phyloP scores from a whole-genome alignment of 1,140 invertebrate genomes.

The Heliothis virescens region DNA sequence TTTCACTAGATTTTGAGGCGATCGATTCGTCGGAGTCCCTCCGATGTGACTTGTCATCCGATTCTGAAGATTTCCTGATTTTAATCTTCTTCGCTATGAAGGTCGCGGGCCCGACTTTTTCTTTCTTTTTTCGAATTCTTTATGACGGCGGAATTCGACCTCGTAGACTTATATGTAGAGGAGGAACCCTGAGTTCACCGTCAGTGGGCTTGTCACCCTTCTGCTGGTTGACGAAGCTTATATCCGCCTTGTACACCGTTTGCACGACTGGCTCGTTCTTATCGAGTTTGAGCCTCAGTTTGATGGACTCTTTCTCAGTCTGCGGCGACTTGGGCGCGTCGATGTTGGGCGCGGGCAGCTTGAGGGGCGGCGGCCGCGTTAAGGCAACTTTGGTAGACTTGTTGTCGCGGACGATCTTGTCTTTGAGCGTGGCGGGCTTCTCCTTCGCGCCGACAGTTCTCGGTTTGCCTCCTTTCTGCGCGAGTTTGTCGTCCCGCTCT shows the following conservation, averaged over 20 bases:
- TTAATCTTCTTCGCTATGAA: constrained; percentile 85
- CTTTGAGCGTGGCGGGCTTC: constrained; percentile 76
- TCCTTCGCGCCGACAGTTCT: constrained; percentile 75
- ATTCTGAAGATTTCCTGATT: constrained; percentile 79
- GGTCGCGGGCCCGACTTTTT: constrained; percentile 87
- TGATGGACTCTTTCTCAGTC: constrained; percentile 91
- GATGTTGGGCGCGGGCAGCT: constrained; percentile 78
- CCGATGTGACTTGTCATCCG: constrained; percentile 80
- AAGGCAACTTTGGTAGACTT: constrained; percentile 79
- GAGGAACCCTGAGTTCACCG: constrained; percentile 93
- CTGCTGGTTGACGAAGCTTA: constrained; percentile 88
- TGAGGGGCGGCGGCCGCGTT: constrained; percentile 68
- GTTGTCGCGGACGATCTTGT: constrained; percentile 77
- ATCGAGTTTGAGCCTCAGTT: constrained; percentile 93
- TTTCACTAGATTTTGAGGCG: constrained; percentile 72
- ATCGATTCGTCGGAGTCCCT: constrained; percentile 75
- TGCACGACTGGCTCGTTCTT: constrained; percentile 92
- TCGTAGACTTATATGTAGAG: constrained; percentile 94
- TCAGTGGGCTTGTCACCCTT: constrained; percentile 80
- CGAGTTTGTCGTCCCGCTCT: constrained; percentile 74
- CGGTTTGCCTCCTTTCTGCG: constrained; percentile 76
- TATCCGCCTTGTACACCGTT: constrained; percentile 93
- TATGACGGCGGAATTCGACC: constrained; percentile 95
- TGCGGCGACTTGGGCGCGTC: constrained; percentile 78
- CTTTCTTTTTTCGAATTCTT: constrained; percentile 92